Evolutionary conservation across 1,140 invertebrate genomes (phyloP).

Genomic region (Cherax destructor): DNA sequence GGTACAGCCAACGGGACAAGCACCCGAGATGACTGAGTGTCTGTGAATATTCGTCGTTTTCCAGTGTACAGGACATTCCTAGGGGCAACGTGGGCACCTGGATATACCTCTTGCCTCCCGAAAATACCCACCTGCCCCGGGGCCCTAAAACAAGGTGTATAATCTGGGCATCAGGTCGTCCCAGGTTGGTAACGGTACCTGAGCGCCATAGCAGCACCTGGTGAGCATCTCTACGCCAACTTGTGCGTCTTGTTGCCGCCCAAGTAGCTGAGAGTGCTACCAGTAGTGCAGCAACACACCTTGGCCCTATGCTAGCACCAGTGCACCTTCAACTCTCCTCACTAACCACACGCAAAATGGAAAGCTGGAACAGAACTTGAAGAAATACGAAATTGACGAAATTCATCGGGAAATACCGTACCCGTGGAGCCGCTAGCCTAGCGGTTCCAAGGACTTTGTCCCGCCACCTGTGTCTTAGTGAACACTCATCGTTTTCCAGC

Average conservation of each 20-base stretch:
- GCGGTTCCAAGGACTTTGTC: conserved; percentile 69
- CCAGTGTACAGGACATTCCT: neutral
- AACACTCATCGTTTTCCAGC: neutral
- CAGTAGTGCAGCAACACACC: neutral
- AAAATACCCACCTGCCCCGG: conserved; percentile 48
- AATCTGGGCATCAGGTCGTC: conserved; percentile 54
- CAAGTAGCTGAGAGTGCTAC: neutral
- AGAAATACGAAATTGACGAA: conserved; percentile 54
- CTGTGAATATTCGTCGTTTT: neutral
- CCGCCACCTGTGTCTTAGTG: conserved; percentile 43
- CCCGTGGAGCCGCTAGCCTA: conserved; percentile 61
- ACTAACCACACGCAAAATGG: neutral
- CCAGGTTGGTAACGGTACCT: conserved; percentile 56
- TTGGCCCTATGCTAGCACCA: neutral
- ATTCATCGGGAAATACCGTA: conserved; percentile 37
- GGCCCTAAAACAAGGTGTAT: conserved; percentile 48
- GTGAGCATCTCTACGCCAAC: neutral
- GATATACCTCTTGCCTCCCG: conserved; percentile 28
- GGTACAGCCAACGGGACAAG: conserved; percentile 57
- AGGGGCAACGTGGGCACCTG: conserved; percentile 6
- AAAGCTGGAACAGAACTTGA: neutral
- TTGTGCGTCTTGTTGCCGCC: neutral
- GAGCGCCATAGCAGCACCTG: conserved; percentile 36
- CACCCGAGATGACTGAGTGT: neutral
- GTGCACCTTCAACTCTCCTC: neutral